phyloP scores from a whole-genome alignment of 2,113 vertebrate genomes.

The Eubucco bourcierii region DNA sequence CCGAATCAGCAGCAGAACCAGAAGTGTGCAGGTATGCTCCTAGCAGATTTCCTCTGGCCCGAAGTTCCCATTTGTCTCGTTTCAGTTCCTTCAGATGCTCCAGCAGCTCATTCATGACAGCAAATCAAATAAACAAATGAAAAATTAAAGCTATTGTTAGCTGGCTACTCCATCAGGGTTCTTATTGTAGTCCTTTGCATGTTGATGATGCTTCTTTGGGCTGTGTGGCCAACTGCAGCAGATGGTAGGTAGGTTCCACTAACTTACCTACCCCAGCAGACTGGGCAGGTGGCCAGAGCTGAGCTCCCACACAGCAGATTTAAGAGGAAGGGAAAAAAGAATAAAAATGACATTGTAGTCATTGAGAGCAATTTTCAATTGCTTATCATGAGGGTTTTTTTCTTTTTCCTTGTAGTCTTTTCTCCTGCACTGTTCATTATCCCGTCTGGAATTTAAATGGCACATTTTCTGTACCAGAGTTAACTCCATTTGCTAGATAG shows the following conservation, averaged over 20 bases:
- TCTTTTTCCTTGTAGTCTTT: neutral
- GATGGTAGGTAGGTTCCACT: constrained; percentile 65
- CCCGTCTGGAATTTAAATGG: constrained; percentile 52
- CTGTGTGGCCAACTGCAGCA: constrained; percentile 62
- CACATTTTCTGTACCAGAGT: constrained; percentile 25
- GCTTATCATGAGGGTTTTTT: neutral
- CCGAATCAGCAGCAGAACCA: neutral
- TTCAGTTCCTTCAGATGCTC: constrained; percentile 54
- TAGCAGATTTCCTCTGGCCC: neutral
- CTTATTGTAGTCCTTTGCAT: neutral
- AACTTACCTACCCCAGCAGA: constrained; percentile 53
- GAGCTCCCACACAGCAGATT: neutral
- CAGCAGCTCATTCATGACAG: constrained; percentile 44
- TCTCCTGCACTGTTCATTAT: constrained; percentile 34
- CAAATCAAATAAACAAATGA: constrained; percentile 80
- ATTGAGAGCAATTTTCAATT: constrained; percentile 17
- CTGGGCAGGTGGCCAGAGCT: constrained; percentile 44
- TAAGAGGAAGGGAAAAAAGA: neutral
- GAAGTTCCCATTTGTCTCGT: neutral
- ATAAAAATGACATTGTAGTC: neutral
- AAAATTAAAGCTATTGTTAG: constrained; percentile 78
- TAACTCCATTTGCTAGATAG: constrained; percentile 45
- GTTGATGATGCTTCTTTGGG: constrained; percentile 45
- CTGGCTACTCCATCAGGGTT: constrained; percentile 15
- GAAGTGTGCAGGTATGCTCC: neutral